Conservation (phyloP, 2,888 invertebrate genomes). For the Hirudinaria manillensis region DNA sequence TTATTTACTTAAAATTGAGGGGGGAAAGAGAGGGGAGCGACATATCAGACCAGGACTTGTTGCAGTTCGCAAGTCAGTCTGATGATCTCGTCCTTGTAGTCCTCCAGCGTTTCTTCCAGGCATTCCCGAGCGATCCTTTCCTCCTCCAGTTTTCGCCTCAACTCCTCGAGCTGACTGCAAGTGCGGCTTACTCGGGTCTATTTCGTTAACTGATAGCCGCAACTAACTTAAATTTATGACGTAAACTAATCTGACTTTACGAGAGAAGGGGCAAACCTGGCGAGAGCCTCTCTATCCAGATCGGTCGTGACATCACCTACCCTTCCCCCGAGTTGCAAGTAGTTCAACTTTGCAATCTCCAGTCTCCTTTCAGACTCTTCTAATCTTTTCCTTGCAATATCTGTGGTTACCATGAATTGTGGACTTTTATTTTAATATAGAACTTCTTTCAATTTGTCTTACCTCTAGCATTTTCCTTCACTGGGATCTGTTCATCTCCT, state of each 20-base stretch:
- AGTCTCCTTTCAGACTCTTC: conserved; percentile 50
- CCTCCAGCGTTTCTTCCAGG: conserved; percentile 52
- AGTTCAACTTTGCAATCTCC: conserved; percentile 53
- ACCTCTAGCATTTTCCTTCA: too few relatives aligned
- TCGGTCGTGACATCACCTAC: conserved; percentile 48
- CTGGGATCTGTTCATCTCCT: too few relatives aligned
- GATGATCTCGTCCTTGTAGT: conserved; percentile 42
- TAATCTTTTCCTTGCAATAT: conserved; percentile 49
- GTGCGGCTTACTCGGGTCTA: background rate
- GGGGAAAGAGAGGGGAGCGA: too few relatives aligned
- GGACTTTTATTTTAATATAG: too few relatives aligned
- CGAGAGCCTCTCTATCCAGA: conserved; percentile 42
- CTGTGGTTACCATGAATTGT: conserved; percentile 39
- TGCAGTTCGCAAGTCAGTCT: conserved; percentile 16
- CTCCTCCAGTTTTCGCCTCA: conserved; percentile 52
- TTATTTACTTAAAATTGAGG: too few relatives aligned
- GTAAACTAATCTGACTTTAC: background rate
- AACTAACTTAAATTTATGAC: too few relatives aligned
- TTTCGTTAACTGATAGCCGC: background rate
- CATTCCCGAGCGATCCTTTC: conserved; percentile 52
- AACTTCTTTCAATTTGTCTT: too few relatives aligned
- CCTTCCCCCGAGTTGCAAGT: conserved; percentile 52
- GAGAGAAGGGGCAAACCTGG: conserved; percentile 37
- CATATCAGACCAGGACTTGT: conserved; percentile 18
- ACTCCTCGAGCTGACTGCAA: conserved; percentile 51